Evolutionary conservation across 2,113 vertebrate species (phyloP).

Genomic region (Ascaphus truei): DNA sequence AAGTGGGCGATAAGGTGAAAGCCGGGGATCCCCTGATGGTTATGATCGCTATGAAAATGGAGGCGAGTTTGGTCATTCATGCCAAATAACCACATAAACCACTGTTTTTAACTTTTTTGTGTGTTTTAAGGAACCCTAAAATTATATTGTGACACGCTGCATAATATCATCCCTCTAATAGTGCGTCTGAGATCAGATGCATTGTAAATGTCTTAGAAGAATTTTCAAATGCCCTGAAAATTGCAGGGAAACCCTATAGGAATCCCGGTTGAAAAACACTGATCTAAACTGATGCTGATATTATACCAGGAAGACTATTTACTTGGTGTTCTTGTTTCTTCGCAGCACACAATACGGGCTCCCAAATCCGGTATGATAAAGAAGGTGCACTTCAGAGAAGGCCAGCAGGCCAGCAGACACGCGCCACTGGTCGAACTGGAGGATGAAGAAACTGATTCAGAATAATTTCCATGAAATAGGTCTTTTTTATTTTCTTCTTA

Average conservation of each 20-base stretch:
- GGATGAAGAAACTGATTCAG: conserved; percentile 59
- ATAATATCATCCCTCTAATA: not conserved
- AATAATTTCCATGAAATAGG: conserved; percentile 43
- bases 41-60: conserved; percentile 99
- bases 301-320: not conserved
- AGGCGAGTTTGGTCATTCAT: conserved; percentile 70
- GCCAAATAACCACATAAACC: too few species aligned
- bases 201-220: not conserved
- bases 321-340: conserved; percentile 33
- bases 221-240: too few species aligned
- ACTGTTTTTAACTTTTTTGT: too few species aligned
- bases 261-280: too few species aligned
- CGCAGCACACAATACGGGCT: conserved; percentile 86
- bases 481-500: not conserved
- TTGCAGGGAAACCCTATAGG: too few species aligned
- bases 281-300: too few species aligned
- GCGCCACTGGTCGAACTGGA: conserved; percentile 74
- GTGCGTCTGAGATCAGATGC: too few species aligned
- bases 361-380: conserved; percentile 83
- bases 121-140: not conserved
- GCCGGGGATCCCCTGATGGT: conserved; percentile 86
- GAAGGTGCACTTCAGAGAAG: conserved; percentile 84
- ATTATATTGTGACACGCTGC: not conserved
- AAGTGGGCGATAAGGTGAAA: conserved; percentile 81
- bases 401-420: conserved; percentile 83